Conservation (phyloP, 2,888 invertebrate genomes). For the Calliscelio sp. region DNA sequence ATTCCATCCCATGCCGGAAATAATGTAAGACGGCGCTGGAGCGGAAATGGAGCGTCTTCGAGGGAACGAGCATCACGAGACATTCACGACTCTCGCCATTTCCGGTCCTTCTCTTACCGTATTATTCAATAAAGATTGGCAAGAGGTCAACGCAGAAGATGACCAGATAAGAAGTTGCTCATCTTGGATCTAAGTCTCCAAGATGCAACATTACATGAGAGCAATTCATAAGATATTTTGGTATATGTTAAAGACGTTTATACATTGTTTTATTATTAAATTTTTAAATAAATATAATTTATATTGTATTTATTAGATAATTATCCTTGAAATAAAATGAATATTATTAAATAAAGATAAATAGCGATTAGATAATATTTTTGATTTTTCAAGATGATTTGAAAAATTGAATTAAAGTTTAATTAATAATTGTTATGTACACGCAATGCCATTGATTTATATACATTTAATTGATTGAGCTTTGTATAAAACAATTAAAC, state of each 20-base stretch:
- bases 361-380: no score
- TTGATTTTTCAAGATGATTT: not conserved
- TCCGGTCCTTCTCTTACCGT: slow-evolving; percentile 77
- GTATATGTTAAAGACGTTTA: no score
- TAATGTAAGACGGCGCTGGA: slow-evolving; percentile 84
- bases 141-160: slow-evolving; percentile 71
- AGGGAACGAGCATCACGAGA: slow-evolving; percentile 78
- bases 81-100: slow-evolving; percentile 80
- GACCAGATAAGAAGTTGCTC: slow-evolving; percentile 68
- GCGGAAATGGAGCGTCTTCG: slow-evolving; percentile 85
- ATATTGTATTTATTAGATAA: no score
- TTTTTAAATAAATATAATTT: no score
- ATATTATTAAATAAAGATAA: no score
- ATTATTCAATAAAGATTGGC: slow-evolving; percentile 71
- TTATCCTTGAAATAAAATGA: no score
- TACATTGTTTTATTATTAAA: no score
- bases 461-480: not conserved
- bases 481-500: not conserved
- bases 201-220: slow-evolving; percentile 19
- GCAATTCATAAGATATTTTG: no score
- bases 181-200: slow-evolving; percentile 35
- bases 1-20: slow-evolving; percentile 86
- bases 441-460: no score
- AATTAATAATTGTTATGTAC: no score
- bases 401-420: no score